Evolutionary conservation across 2,113 vertebrate genomes (phyloP).

Genomic region (Aldabrachelys gigantea): DNA sequence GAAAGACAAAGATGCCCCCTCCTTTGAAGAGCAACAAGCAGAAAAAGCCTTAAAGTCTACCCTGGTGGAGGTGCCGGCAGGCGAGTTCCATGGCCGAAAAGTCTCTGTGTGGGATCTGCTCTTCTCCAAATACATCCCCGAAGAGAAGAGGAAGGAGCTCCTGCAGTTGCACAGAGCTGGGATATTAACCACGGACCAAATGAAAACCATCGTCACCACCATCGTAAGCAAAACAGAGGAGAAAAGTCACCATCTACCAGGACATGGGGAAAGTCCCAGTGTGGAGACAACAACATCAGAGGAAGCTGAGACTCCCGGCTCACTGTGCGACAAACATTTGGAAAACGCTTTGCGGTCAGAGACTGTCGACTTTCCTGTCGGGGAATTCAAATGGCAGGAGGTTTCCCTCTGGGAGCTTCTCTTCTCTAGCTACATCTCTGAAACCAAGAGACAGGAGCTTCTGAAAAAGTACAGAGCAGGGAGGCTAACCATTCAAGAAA

Average conservation of each 20-base stretch:
- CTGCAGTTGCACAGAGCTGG: constrained; percentile 49
- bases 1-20: background rate
- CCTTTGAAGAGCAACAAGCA: constrained; percentile 10
- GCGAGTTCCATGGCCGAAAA: background rate
- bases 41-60: constrained; percentile 51
- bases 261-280: too few species aligned
- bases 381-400: constrained; percentile 67
- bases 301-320: background rate
- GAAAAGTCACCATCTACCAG: too few species aligned
- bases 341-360: constrained; percentile 58
- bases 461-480: constrained; percentile 48
- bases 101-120: constrained; percentile 5
- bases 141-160: constrained; percentile 44
- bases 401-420: constrained; percentile 79
- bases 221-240: constrained; percentile 8
- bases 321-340: background rate
- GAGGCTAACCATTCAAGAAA: constrained; percentile 32
- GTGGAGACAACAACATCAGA: too few species aligned
- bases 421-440: constrained; percentile 74
- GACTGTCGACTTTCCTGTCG: background rate
- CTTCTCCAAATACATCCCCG: background rate
- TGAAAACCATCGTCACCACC: background rate
- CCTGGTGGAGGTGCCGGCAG: constrained; percentile 9
- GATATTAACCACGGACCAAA: background rate
- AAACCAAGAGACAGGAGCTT: constrained; percentile 74